phyloP scores from a whole-genome alignment of 2,888 invertebrate genomes.

The Epicampocera succincta region DNA sequence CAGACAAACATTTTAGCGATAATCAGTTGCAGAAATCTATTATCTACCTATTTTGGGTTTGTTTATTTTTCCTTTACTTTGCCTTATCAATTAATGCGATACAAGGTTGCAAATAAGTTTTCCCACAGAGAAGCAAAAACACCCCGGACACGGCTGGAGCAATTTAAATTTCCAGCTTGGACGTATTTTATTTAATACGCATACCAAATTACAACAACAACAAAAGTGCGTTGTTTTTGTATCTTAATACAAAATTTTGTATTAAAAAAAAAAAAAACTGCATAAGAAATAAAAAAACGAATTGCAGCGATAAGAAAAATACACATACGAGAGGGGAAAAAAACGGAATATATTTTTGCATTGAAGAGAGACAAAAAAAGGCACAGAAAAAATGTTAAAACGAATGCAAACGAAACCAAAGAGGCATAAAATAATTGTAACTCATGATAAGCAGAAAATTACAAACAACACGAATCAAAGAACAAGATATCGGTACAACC shows the following conservation, averaged over 20 bases:
- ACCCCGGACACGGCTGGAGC: neutral
- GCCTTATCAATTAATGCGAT: constrained; percentile 52
- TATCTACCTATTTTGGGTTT: constrained; percentile 47
- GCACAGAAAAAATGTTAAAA: constrained; percentile 25
- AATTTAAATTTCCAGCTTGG: constrained; percentile 25
- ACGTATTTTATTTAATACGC: constrained; percentile 27
- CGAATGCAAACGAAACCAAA: constrained; percentile 38
- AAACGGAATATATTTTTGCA: neutral
- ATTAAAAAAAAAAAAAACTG: constrained; percentile 17
- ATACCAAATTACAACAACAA: constrained; percentile 18
- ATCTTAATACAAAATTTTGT: constrained; percentile 52
- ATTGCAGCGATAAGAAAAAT: constrained; percentile 6
- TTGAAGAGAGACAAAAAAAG: neutral
- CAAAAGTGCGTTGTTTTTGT: neutral
- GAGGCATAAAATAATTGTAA: constrained; percentile 67
- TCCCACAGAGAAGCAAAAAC: constrained; percentile 39
- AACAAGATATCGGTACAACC: constrained; percentile 61
- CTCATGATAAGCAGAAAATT: constrained; percentile 71
- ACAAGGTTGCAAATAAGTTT: constrained; percentile 57
- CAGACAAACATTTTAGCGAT: constrained; percentile 3
- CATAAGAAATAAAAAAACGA: constrained; percentile 7
- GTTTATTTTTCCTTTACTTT: constrained; percentile 24
- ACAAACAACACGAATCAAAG: constrained; percentile 69
- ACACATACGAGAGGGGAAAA: neutral
- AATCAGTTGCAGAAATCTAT: constrained; percentile 47